Base-by-base conservation (phyloP, 2,113 vertebrate genomes). In the Plectropomus leopardus region DNA sequence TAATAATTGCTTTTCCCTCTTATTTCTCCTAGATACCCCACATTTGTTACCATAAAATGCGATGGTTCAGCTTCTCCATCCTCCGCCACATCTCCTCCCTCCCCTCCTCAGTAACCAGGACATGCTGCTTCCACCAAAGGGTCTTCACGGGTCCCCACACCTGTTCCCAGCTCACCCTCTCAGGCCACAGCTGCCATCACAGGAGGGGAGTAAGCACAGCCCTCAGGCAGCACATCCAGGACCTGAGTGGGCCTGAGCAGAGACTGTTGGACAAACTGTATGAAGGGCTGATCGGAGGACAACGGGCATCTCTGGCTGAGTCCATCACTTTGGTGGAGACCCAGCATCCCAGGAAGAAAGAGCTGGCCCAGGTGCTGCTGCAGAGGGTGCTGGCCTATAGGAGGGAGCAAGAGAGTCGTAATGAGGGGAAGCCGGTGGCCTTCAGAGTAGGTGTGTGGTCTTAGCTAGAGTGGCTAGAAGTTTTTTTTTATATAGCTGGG, bases 301-400 rank as follows among this genome's bases (percentile, higher is more conserved):
- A 97, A 0, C 95, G 98, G 79, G 96, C 98, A 8, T 96, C 95
- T 84, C 92, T 99, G 85, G 98, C 98, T 0, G 97, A 99, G 94
- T 96, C 96, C 59, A 99, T 99, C 93, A 99, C 98, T 1, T 94
- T 99, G 28, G 89, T 98, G 85, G 98, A 99, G 92, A 99, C 97
- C 7, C 95, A 96, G 90, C 97, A 99, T 75, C 92, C 84, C 50
- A 95, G 96, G 85, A 99, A 98, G 84, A 98, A 96, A 79, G 95
- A 96, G 86, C 76, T 99, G 78, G 97, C 98, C 0, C 98, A 98
- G 93, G 95, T 96, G 74, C 96, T 99, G 66, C 96, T 99, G 83
- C 98, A 98, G 94, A 97, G 94, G 93, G 96, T 99, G 42, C 89
- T 99, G 91, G 90, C 86, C 72, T 94, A 96, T 93, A 95, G 95